These are phyloP conservation scores for Drosophila atroscutellata DNA, from an alignment of 2,888 invertebrate species.

Conservation along the genomic window DNA sequence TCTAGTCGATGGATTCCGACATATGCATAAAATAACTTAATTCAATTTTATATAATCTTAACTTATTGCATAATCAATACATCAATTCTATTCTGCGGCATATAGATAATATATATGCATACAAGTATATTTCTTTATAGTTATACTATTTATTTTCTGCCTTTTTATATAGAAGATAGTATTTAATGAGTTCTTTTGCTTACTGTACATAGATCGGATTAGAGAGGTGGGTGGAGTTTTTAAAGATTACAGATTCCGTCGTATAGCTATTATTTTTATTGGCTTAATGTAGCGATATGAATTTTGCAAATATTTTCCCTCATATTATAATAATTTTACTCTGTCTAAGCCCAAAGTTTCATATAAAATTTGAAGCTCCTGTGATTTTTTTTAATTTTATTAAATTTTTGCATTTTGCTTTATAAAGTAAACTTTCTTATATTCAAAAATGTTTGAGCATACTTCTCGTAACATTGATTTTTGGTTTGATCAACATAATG, in stretches of 20 bases:
- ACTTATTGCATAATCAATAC: constrained; percentile 46
- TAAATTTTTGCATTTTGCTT: constrained; percentile 8
- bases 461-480: constrained; percentile 22
- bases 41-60: constrained; percentile 37
- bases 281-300: constrained; percentile 69
- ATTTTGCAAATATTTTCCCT: constrained; percentile 38
- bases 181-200: constrained; percentile 28
- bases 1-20: constrained; percentile 44
- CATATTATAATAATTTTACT: constrained; percentile 20
- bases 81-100: constrained; percentile 42
- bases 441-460: constrained; percentile 29
- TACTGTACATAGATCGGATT: constrained; percentile 43
- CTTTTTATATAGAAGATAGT: constrained; percentile 7
- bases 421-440: constrained; percentile 55
- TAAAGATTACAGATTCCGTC: constrained; percentile 46
- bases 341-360: constrained; percentile 53
- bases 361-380: constrained; percentile 73
- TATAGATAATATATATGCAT: constrained; percentile 7
- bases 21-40: constrained; percentile 28
- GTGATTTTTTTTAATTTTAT: constrained; percentile 6
- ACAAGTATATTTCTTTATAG: constrained; percentile 9
- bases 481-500: constrained; percentile 7
- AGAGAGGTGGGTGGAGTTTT: constrained; percentile 59
- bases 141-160: constrained; percentile 11
- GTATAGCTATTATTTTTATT: constrained; percentile 45